A percentile compares a stretch with the other conserved stretches of the same genome.
phyloP scores from a whole-genome alignment of 1,140 invertebrate genomes.

The Laodelphax striatellus region DNA sequence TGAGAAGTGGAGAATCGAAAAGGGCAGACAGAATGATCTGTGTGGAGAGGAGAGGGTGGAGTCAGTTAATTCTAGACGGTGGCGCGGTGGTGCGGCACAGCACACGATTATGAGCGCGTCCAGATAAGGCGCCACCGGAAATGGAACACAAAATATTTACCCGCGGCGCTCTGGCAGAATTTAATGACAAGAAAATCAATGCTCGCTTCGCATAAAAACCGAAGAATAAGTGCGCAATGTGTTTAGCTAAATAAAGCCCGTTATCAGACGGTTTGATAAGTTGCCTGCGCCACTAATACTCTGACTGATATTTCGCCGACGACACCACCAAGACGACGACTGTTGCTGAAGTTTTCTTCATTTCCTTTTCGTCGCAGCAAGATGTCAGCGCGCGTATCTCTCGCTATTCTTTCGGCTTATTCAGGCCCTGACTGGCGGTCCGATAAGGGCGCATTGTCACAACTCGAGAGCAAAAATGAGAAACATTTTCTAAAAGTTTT shows the following conservation, averaged over 20 bases:
- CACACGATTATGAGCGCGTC: constrained; percentile 8
- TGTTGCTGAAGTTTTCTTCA: constrained; percentile 12
- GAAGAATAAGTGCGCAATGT: constrained; percentile 14
- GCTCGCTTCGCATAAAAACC: constrained; percentile 8
- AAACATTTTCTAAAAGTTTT: constrained; percentile 9
- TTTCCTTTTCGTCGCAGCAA: constrained; percentile 11
- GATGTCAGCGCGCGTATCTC: constrained; percentile 14
- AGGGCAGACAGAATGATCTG: constrained; percentile 12
- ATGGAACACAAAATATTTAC: constrained; percentile 16
- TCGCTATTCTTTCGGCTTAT: constrained; percentile 11
- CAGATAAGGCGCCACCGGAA: constrained; percentile 13
- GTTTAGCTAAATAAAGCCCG: constrained; percentile 14
- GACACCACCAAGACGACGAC: background rate
- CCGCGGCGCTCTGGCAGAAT: constrained; percentile 1
- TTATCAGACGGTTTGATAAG: constrained; percentile 11
- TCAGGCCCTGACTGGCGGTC: background rate
- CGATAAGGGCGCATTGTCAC: constrained; percentile 2
- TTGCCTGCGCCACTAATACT: constrained; percentile 12
- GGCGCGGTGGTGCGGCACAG: background rate
- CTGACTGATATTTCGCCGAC: constrained; percentile 6
- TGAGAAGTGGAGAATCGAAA: constrained; percentile 1
- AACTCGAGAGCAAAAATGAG: constrained; percentile 2
- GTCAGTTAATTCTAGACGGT: background rate
- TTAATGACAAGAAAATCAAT: constrained; percentile 16
- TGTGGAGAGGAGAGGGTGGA: constrained; percentile 2